Base-by-base conservation (phyloP, 35 echinoderm and acorn worm species). In the Eucidaris tribuloides region DNA sequence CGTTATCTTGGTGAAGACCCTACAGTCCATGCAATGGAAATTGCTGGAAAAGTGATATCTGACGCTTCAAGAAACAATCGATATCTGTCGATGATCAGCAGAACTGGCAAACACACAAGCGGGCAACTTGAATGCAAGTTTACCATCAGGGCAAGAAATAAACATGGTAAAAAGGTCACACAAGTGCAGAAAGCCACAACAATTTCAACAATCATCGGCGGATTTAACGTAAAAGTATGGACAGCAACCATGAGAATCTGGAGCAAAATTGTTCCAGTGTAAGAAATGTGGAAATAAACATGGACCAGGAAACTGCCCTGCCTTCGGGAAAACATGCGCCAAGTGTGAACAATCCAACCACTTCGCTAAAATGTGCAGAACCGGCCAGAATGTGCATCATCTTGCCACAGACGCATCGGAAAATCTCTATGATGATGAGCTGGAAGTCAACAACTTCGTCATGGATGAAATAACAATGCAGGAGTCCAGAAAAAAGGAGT, bases 231-330 rank as follows among this genome's bases (percentile, higher is more conserved):
- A 50, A 58, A 35, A 37, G 81, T 2, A 2, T 5, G 44, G 37
- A 57, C 0, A n/a, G 4, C 2, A 33, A 49, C 56, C 28, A 58
- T 13, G 64, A 4, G 44, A 40, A 66, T 49, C 81, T 0, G 42
- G n/a, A 38, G 59, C 49, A 14, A n/a, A n/a, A n/a, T n/a, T n/a
- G n/a, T 17, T 33, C 32, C 18, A 54, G 29, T 81, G 79, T 7
- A 1, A 33, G 6, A 81, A 81, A n/a, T 81, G 79, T 59, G 79
- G 79, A 1, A 81, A 81, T 35, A 22, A 42, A 81, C 52, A 50
- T 81, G 15, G 79, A 23, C 7, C 19, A 17, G 36, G 79, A 37
- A 64, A 46, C 38, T 83, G 81, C 34, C 81, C 81, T 4, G 81
- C 81, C 36, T 41, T 40, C 38, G 7, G 38, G 30, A 66, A 24